A percentile compares a stretch with the other conserved stretches of the same genome.
These are phyloP conservation scores for Penaeus monodon DNA, from an alignment of 2,888 invertebrate genomes.

Conservation along the genomic window DNA sequence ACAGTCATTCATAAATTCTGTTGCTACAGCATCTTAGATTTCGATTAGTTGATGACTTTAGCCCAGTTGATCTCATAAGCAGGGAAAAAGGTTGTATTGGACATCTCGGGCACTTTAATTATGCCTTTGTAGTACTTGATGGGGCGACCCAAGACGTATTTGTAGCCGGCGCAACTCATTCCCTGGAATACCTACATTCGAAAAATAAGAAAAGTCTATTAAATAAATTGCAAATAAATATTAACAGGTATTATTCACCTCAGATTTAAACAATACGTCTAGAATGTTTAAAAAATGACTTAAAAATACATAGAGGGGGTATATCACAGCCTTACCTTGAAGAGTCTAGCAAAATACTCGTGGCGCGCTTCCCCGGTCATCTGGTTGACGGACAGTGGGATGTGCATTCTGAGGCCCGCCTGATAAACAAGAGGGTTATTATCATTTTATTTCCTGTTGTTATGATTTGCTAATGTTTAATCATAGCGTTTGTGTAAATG, in stretches of 20 bases:
- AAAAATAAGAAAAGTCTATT: background rate
- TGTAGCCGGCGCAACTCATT: conserved; percentile 61
- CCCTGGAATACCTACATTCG: conserved; percentile 56
- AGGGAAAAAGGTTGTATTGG: conserved; percentile 44
- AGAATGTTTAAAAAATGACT: background rate
- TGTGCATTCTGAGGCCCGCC: conserved; percentile 59
- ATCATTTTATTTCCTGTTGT: background rate
- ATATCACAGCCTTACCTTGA: conserved; percentile 33
- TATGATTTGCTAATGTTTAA: background rate
- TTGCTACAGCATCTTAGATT: background rate
- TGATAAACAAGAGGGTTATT: conserved; percentile 5
- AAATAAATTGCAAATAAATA: background rate
- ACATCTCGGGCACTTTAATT: conserved; percentile 57
- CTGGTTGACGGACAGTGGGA: conserved; percentile 43
- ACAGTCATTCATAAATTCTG: background rate
- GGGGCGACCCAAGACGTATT: conserved; percentile 60
- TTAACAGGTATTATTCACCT: background rate
- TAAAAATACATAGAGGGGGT: background rate
- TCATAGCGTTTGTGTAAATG: too few species aligned
- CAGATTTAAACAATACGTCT: background rate
- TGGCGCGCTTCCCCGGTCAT: conserved; percentile 55
- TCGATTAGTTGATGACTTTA: conserved; percentile 36
- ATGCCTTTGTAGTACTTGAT: conserved; percentile 63
- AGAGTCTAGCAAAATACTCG: conserved; percentile 50
- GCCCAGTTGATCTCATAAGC: conserved; percentile 63